Evolutionary conservation across 2,888 invertebrate genomes (phyloP).

Genomic region (Anarsia innoxiella): DNA sequence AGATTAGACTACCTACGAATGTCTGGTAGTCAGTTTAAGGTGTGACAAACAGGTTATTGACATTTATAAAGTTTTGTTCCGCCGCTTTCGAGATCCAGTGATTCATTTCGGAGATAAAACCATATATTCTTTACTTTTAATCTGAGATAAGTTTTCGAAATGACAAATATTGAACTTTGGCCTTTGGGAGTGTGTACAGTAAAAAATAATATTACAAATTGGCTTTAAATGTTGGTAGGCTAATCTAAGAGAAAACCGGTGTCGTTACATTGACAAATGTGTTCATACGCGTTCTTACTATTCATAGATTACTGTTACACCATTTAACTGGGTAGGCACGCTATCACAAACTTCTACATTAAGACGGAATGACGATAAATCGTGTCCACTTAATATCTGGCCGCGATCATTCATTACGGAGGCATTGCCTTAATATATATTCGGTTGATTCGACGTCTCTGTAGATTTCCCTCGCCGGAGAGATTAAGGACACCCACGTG

Average conservation of each 20-base stretch:
- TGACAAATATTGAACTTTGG: slow-evolving; percentile 52
- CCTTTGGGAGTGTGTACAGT: slow-evolving; percentile 39
- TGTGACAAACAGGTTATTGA: slow-evolving; percentile 17
- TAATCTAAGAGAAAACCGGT: slow-evolving; percentile 43
- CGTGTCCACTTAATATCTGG: slow-evolving; percentile 62
- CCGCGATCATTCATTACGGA: slow-evolving; percentile 57
- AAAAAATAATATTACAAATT: slow-evolving; percentile 40
- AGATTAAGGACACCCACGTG: slow-evolving; percentile 72
- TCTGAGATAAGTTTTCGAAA: slow-evolving; percentile 27
- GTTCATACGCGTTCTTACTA: slow-evolving; percentile 40
- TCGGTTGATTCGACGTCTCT: slow-evolving; percentile 47
- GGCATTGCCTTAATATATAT: slow-evolving; percentile 50
- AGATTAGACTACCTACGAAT: slow-evolving; percentile 12
- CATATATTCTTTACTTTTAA: slow-evolving; percentile 19
- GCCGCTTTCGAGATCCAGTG: slow-evolving; percentile 3
- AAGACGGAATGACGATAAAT: slow-evolving; percentile 53
- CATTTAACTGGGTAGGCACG: slow-evolving; percentile 50
- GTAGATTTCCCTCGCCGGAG: slow-evolving; percentile 45
- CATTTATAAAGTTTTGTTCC: slow-evolving; percentile 11
- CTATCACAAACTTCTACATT: slow-evolving; percentile 58
- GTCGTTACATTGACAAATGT: slow-evolving; percentile 59
- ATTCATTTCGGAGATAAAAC: slow-evolving; percentile 13
- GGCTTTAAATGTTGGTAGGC: slow-evolving; percentile 38
- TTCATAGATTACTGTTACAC: slow-evolving; percentile 49
- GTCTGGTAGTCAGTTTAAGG: slow-evolving; percentile 4